phyloP scores from a whole-genome alignment of 1,140 invertebrate genomes.

The Euschistus heros region DNA sequence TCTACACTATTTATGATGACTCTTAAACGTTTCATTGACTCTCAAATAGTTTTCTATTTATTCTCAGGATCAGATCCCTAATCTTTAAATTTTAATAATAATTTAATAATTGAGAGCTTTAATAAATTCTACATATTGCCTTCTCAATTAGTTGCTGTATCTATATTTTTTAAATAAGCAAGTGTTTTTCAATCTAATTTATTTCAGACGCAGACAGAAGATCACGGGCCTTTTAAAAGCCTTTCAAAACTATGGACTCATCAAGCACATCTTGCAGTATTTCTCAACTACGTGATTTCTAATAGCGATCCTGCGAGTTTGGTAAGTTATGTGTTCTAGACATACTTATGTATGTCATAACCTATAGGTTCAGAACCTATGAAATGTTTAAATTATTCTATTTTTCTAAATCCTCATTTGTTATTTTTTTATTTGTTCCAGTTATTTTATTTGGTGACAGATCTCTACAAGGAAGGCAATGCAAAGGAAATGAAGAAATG shows the following conservation, averaged over 20 bases:
- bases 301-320: slow-evolving; percentile 75
- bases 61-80: no score
- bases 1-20: no score
- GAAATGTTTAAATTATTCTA: background rate
- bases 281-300: slow-evolving; percentile 77
- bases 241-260: slow-evolving; percentile 56
- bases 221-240: slow-evolving; percentile 70
- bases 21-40: no score
- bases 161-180: background rate
- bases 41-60: no score
- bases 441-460: slow-evolving; percentile 81
- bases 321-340: slow-evolving; percentile 36
- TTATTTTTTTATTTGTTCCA: slow-evolving; percentile 37
- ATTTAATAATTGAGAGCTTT: no score
- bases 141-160: no score
- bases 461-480: slow-evolving; percentile 71
- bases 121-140: no score
- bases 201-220: slow-evolving; percentile 51
- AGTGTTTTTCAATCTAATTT: slow-evolving; percentile 9
- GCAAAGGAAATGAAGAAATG: slow-evolving; percentile 86
- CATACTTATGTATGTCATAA: background rate
- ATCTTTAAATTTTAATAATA: no score
- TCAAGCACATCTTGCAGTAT: slow-evolving; percentile 74
- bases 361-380: background rate
- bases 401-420: background rate